Base-by-base conservation (phyloP, 35 echinoderm and acorn worm species). In the Lytechinus variegatus region DNA sequence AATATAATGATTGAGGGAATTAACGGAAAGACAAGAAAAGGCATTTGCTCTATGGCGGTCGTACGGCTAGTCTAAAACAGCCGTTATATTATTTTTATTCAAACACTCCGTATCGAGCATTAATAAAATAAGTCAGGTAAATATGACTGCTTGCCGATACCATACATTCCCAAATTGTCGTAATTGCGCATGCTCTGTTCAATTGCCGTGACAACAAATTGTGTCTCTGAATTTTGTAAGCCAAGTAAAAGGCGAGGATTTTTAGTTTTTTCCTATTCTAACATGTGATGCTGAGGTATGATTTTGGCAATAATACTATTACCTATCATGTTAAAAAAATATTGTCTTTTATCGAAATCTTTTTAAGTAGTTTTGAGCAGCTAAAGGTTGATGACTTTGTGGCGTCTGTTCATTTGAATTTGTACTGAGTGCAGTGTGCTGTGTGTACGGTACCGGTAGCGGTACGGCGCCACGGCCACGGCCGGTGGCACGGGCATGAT, bases 121-220 rank as follows among this genome's bases (percentile, higher is more conserved):
- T 44, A 44, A 44, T 44, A 44, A 44, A 44, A 44, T 44, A 44
- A 44, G 33, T 44, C 33, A 44, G 2, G n/a, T n/a, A n/a, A n/a
- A n/a, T n/a, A n/a, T n/a, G n/a, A n/a, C n/a, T 44, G 33, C 0
- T 44, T 44, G 33, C 33, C 33, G 33, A 44, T 44, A 44, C 33
- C 33, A 44, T 44, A 44, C 33, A 44, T 79, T 79, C 4, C 19
- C 4, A 5, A n/a, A 79, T 79, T 79, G 66, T 79, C 66, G 66
- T 79, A 51, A 55, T 54, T 93, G 92, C 92, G 92, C 92, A 93
- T 93, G 92, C 92, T 93, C 92, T 53, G 29, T 55, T 93, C 92
- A 93, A 93, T 93, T 93, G 92, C 92, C 92, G 92, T 93, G 92
- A 93, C 92, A 93, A 93, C 92, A 93, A 93, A 93, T 93, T 93